Evolutionary conservation across 2,113 vertebrate genomes (phyloP).

Genomic region (Chamaea fasciata): DNA sequence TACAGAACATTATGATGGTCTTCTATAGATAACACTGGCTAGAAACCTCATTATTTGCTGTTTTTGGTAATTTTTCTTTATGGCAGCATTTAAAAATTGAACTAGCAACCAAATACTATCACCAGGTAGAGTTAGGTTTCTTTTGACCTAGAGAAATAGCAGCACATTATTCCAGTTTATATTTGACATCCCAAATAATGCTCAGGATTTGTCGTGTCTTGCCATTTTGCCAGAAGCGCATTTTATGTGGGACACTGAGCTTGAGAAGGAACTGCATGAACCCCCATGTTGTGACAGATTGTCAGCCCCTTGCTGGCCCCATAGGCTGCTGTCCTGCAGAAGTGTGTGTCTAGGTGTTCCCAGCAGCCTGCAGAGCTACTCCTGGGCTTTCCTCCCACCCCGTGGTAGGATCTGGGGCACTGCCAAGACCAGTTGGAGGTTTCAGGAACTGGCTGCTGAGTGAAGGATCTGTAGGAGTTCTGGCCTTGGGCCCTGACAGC

Average conservation of each 20-base stretch:
- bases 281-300: rapidly evolving
- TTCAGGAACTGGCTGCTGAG: not conserved
- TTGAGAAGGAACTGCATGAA: rapidly evolving
- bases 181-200: constrained; percentile 38
- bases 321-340: rapidly evolving
- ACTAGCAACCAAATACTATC: not conserved
- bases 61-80: not conserved
- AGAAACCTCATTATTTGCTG: not conserved
- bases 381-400: not conserved
- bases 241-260: not conserved
- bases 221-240: not conserved
- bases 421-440: rapidly evolving
- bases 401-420: no score
- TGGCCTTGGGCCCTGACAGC: rapidly evolving
- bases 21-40: not conserved
- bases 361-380: not conserved
- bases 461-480: not conserved
- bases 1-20: not conserved
- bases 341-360: not conserved
- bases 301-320: not conserved
- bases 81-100: not conserved
- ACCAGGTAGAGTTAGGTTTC: not conserved
- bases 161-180: constrained; percentile 35
- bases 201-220: constrained; percentile 37
- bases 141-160: not conserved